A percentile compares a stretch with the other conserved stretches of the same genome.
Evolutionary conservation across 1,140 invertebrate species (phyloP).

Genomic region (Zaprionus tsacasi): DNA sequence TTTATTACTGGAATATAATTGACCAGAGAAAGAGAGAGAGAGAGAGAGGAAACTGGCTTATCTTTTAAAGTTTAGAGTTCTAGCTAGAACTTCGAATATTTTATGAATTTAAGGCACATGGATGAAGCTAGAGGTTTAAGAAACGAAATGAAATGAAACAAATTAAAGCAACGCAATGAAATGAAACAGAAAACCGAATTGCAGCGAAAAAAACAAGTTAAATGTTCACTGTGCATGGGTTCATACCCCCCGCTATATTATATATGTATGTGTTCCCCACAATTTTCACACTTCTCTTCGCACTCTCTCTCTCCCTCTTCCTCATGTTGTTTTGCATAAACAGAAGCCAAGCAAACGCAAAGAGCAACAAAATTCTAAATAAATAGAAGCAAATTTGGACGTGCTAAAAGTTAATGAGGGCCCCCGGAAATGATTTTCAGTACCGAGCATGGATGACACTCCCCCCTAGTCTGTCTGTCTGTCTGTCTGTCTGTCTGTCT

Average conservation of each 20-base stretch:
- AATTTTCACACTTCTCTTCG: not conserved
- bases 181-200: conserved; percentile 1
- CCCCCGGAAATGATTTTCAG: conserved; percentile 68
- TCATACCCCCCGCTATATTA: not conserved
- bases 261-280: too few species aligned
- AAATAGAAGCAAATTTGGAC: conserved; percentile 71
- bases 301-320: conserved; percentile 6
- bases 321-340: conserved; percentile 35
- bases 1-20: conserved; percentile 45
- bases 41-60: not conserved
- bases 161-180: conserved; percentile 1
- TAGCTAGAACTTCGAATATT: conserved; percentile 39
- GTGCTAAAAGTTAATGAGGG: conserved; percentile 69
- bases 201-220: conserved; percentile 22
- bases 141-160: conserved; percentile 18
- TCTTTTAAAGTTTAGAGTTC: conserved; percentile 40
- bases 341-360: conserved; percentile 2
- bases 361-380: conserved; percentile 48
- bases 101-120: conserved; percentile 51
- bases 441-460: conserved; percentile 20
- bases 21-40: not conserved
- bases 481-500: not conserved
- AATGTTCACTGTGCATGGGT: conserved; percentile 24
- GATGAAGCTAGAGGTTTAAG: not conserved
- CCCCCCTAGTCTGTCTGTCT: not conserved